Evolutionary conservation across 2,113 vertebrate genomes (phyloP).

Genomic region (Willisornis vidua): DNA sequence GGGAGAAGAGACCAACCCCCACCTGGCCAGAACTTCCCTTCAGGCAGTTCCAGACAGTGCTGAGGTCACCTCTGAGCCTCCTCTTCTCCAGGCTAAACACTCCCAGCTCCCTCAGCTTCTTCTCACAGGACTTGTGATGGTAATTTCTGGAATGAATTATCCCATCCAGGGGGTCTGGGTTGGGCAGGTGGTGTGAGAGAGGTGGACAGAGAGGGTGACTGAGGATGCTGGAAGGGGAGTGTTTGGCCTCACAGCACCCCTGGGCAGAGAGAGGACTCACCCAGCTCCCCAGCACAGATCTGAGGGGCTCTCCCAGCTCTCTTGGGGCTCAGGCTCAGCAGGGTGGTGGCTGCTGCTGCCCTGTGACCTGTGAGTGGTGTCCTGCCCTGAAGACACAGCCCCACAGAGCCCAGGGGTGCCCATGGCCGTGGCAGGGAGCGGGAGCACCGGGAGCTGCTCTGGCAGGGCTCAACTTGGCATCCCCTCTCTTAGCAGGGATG

Average conservation of each 20-base stretch:
- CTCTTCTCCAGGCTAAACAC: too few relatives aligned
- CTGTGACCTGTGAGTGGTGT: background rate
- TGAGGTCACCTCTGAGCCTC: too few relatives aligned
- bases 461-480: background rate
- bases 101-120: too few relatives aligned
- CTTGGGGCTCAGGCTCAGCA: background rate
- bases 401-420: background rate
- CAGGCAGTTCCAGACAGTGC: too few relatives aligned
- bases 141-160: background rate
- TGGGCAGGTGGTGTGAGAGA: background rate
- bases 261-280: background rate
- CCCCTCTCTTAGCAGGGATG: background rate
- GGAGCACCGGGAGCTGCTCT: background rate
- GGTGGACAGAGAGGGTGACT: background rate
- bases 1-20: too few relatives aligned
- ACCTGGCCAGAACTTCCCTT: too few relatives aligned
- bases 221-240: background rate
- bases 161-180: background rate
- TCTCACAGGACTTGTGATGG: background rate
- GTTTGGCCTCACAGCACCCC: background rate
- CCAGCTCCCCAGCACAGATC: accelerated
- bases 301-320: accelerated
- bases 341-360: background rate
- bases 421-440: accelerated
- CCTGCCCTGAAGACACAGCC: background rate